Percentiles rank a stretch among this genome's conserved stretches.
phyloP scores from a whole-genome alignment of 1,140 invertebrate species.

The Conus ventricosus region DNA sequence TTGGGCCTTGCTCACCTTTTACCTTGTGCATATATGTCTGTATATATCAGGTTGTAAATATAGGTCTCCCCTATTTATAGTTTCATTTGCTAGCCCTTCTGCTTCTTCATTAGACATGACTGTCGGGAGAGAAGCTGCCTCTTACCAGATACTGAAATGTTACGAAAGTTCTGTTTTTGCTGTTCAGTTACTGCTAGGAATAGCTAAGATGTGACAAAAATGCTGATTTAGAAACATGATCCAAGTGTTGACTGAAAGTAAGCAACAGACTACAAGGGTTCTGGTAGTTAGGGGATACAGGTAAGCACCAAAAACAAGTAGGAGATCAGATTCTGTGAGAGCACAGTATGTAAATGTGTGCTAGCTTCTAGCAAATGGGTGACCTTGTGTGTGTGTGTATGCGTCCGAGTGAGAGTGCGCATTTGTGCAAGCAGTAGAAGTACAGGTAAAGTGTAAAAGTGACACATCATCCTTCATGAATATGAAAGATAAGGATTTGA shows the following conservation, averaged over 20 bases:
- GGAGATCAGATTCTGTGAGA: neutral
- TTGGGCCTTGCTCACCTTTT: neutral
- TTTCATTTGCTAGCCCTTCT: constrained; percentile 14
- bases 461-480: too few species aligned
- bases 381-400: neutral
- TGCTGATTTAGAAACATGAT: too few species aligned
- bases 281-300: neutral
- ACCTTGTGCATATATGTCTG: neutral
- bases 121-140: neutral
- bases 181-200: neutral
- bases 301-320: neutral
- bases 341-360: too few species aligned
- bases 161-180: neutral
- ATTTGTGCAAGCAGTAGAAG: neutral
- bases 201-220: too few species aligned
- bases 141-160: neutral
- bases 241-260: neutral
- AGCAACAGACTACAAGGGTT: neutral
- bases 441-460: neutral
- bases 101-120: neutral
- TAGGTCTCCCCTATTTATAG: constrained; percentile 35
- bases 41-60: constrained; percentile 34
- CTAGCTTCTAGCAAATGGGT: too few species aligned
- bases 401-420: too few species aligned
- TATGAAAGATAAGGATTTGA: neutral